phyloP scores from a whole-genome alignment of 2,888 invertebrate genomes.

The Drosophila nr. perissopoda region DNA sequence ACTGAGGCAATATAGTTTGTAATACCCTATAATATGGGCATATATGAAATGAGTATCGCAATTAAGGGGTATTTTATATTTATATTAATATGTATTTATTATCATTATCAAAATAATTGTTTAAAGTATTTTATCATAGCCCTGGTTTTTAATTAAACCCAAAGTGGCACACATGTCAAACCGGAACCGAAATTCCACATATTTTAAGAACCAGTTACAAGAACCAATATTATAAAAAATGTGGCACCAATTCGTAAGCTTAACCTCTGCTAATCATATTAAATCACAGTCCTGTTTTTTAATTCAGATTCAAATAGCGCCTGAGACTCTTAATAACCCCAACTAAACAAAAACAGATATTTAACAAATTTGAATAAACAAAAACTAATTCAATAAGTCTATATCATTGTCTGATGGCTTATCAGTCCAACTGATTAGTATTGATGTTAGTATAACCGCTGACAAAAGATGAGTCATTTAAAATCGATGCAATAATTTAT shows the following conservation, averaged over 20 bases:
- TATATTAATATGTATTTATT: not conserved
- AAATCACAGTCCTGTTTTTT: not conserved
- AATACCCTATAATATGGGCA: slow-evolving; percentile 8
- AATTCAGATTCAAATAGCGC: not conserved
- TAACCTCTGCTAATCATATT: not conserved
- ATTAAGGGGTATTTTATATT: not conserved
- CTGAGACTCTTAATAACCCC: not conserved
- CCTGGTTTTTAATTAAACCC: not conserved
- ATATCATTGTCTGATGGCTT: not conserved
- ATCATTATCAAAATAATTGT: not conserved
- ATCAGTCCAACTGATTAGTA: slow-evolving; percentile 1
- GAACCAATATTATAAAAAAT: not conserved
- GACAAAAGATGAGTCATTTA: not conserved
- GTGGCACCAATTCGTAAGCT: not conserved
- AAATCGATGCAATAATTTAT: slow-evolving; percentile 12
- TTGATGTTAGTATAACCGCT: not conserved
- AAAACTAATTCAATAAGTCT: not conserved
- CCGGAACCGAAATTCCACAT: not conserved
- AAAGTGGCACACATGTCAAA: not conserved
- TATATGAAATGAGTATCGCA: not conserved
- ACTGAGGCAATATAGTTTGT: not conserved
- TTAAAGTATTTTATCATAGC: not conserved
- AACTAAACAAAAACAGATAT: not conserved
- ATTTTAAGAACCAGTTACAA: not conserved
- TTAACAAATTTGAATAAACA: not conserved